Conservation (phyloP, 2,797 vertebrate species). For the Clarias platycephalus region DNA sequence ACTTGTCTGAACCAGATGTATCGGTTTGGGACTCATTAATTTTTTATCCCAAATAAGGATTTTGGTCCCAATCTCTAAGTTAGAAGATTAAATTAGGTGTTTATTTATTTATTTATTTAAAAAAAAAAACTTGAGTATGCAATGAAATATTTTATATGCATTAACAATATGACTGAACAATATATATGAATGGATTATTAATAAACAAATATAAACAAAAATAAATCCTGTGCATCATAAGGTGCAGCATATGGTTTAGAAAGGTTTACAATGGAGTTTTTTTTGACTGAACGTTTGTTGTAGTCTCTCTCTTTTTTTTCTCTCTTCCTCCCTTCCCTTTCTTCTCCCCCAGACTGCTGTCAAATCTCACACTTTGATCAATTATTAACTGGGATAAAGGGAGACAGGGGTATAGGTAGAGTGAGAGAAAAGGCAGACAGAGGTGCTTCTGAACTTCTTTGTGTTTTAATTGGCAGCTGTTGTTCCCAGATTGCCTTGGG, state of each 20-base stretch:
- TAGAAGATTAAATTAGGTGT: not conserved
- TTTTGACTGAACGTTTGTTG: not conserved
- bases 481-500: slow-evolving; percentile 54
- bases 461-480: slow-evolving; percentile 69
- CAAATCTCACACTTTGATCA: slow-evolving; percentile 79
- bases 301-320: not conserved
- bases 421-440: slow-evolving; percentile 43
- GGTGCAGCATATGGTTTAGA: not conserved
- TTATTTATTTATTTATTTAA: not conserved
- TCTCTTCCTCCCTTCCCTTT: not conserved
- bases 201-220: not conserved
- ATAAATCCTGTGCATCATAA: not conserved
- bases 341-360: slow-evolving; percentile 59
- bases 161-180: not conserved
- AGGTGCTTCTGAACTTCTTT: slow-evolving; percentile 61
- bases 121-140: not conserved
- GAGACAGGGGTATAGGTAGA: slow-evolving; percentile 63
- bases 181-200: not conserved
- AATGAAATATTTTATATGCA: not conserved
- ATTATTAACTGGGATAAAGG: slow-evolving; percentile 73
- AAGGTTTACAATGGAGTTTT: not conserved
- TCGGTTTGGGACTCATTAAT: not conserved
- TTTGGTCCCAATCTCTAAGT: not conserved
- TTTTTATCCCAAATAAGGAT: not conserved
- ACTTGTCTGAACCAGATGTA: not conserved